phyloP scores from a whole-genome alignment of 1,140 invertebrate genomes.

The Zaprionus vittiger region DNA sequence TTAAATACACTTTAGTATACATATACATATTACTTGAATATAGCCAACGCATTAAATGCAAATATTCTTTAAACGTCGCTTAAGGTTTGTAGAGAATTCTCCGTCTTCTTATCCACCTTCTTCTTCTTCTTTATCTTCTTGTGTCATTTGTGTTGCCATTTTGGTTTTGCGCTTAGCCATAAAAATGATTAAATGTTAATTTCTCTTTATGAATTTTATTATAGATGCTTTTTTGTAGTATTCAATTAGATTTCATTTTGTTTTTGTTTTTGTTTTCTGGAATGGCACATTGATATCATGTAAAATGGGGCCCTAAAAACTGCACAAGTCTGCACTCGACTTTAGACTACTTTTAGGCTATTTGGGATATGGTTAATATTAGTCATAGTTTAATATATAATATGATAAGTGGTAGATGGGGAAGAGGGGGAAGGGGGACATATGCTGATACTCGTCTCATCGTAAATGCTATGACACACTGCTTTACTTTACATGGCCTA shows the following conservation, averaged over 20 bases:
- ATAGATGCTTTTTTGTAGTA: slow-evolving; percentile 13
- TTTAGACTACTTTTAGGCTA: slow-evolving; percentile 77
- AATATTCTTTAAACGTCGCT: slow-evolving; percentile 60
- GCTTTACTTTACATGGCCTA: slow-evolving; percentile 80
- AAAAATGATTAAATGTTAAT: slow-evolving; percentile 58
- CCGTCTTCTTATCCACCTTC: slow-evolving; percentile 16
- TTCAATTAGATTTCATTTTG: slow-evolving; percentile 27
- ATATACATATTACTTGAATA: slow-evolving; percentile 50
- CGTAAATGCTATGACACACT: slow-evolving; percentile 82
- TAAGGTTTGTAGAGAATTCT: slow-evolving; percentile 43
- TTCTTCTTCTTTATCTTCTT: slow-evolving; percentile 21
- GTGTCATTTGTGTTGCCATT: slow-evolving; percentile 41
- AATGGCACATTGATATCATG: slow-evolving; percentile 77
- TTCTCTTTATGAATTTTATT: slow-evolving; percentile 46
- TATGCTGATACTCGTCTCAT: slow-evolving; percentile 45
- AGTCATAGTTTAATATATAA: slow-evolving; percentile 44
- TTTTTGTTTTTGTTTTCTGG: slow-evolving; percentile 50
- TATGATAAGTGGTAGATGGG: slow-evolving; percentile 26
- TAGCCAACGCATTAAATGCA: slow-evolving; percentile 79
- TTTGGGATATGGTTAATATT: slow-evolving; percentile 76
- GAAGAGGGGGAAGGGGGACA: slow-evolving; percentile 29
- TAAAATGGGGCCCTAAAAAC: slow-evolving; percentile 75
- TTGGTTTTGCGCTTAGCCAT: slow-evolving; percentile 55
- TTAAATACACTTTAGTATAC: slow-evolving; percentile 74
- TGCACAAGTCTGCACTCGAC: slow-evolving; percentile 65